Evolutionary conservation across 2,888 invertebrate genomes (phyloP).

Genomic region (Magallana nippona): DNA sequence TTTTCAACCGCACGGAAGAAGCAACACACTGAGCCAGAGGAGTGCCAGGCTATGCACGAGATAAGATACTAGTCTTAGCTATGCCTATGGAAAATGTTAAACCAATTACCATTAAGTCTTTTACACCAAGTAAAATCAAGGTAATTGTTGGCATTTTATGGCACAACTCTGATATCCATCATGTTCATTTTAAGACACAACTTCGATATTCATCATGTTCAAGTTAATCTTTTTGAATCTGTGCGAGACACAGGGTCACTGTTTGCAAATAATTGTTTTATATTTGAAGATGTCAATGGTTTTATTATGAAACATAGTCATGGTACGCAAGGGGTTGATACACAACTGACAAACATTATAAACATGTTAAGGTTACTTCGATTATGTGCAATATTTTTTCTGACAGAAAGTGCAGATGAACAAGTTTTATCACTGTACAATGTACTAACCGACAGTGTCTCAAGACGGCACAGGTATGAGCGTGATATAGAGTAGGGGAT

Average conservation of each 20-base stretch:
- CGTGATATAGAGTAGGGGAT: constrained; percentile 41
- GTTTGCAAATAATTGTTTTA: constrained; percentile 47
- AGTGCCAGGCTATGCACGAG: too few relatives aligned
- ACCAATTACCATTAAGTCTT: too few relatives aligned
- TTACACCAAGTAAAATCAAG: too few relatives aligned
- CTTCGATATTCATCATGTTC: too few relatives aligned
- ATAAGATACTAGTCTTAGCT: too few relatives aligned
- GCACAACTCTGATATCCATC: too few relatives aligned
- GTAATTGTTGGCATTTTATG: too few relatives aligned
- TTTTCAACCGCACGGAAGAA: too few relatives aligned
- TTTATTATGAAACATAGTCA: constrained; percentile 45
- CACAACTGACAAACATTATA: constrained; percentile 33
- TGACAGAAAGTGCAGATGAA: constrained; percentile 20
- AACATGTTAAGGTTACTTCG: constrained; percentile 15
- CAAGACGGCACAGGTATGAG: not conserved
- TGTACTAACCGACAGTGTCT: constrained; percentile 38
- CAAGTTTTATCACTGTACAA: constrained; percentile 14
- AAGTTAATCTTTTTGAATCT: constrained; percentile 41
- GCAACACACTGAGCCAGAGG: too few relatives aligned
- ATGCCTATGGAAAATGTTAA: too few relatives aligned
- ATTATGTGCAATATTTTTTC: constrained; percentile 14
- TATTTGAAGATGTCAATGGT: constrained; percentile 49
- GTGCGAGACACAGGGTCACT: constrained; percentile 21
- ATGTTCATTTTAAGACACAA: too few relatives aligned
- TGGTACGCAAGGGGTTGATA: constrained; percentile 45